Base-by-base conservation (phyloP, 1,140 invertebrate genomes). In the Hycleus cichorii region DNA sequence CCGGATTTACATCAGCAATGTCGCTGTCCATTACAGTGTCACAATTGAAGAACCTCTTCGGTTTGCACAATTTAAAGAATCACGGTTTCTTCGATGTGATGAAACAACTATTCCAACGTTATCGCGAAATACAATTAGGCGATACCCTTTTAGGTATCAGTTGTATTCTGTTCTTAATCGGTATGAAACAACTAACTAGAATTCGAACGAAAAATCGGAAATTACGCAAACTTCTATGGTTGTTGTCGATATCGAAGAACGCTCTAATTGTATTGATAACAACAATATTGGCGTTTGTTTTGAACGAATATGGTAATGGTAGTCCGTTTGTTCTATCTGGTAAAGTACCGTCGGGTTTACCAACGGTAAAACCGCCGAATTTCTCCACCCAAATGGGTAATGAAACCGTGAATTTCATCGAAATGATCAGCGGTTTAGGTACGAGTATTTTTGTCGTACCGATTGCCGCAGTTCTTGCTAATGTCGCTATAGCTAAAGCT, bases 1-100 rank as follows among this genome's bases (percentile, higher is more conserved):
- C 87, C 60, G 92, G 91, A 8, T 97, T 97, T 69, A 96, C 92
- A 2, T 91, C 92, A 4, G 93, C 92, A 0, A 94, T 92, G 4
- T 90, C 94, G 0, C 78, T 97, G 11, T 95, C 94, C 39, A 95
- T 97, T 59, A 85, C 90, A 27, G 80, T 84, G n/a, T 84, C 91
- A 1, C 95, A 98, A 76, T 67, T 97, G 3, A 96, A 92, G 76
- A 84, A 85, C 9, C 72, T 95, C 6, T 75, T 94, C 8, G 92
- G 92, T 0, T 69, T 95, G 4, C 80, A 32, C 7, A 49, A 75
- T 64, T 81, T 88, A 67, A 75, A 81, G 60, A 78, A 83, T 26
- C 71, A 83, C 67, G 81, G 82, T 67, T 77, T 84, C 56, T 27
- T 79, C 39, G 80, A 86, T 63, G 47, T 65, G 62, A 39, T 89